A percentile compares a stretch with the other conserved stretches of the same genome.
phyloP scores from a whole-genome alignment of 1,140 invertebrate genomes.

The Bombus haemorrhoidalis region DNA sequence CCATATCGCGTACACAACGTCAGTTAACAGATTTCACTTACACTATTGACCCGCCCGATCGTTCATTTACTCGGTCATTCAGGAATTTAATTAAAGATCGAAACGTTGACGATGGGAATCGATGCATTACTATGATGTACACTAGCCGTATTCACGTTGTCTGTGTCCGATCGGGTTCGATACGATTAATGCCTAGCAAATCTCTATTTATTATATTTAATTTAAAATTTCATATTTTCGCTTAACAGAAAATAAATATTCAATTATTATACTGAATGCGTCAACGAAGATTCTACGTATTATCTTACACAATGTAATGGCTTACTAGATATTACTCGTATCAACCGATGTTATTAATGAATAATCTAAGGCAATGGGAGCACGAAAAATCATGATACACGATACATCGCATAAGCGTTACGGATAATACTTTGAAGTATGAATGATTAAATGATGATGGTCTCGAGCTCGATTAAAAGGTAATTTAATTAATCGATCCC shows the following conservation, averaged over 20 bases:
- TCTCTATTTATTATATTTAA: conserved; percentile 1
- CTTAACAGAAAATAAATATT: neutral
- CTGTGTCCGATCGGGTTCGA: neutral
- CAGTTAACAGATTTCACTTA: conserved; percentile 79
- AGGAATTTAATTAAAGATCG: conserved; percentile 70
- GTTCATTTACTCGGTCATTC: conserved; percentile 65
- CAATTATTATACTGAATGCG: neutral
- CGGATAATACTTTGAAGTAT: conserved; percentile 50
- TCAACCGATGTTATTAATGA: conserved; percentile 13
- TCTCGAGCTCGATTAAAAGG: conserved; percentile 25
- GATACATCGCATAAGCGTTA: conserved; percentile 36
- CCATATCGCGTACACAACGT: conserved; percentile 62
- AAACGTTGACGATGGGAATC: conserved; percentile 66
- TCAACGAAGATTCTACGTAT: neutral
- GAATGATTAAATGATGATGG: conserved; percentile 25
- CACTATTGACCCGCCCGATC: conserved; percentile 75
- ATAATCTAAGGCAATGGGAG: conserved; percentile 22
- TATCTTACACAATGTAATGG: conserved; percentile 13
- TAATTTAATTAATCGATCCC: neutral
- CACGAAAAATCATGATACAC: conserved; percentile 34
- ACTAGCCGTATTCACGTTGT: conserved; percentile 36
- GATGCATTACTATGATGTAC: conserved; percentile 54
- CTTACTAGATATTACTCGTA: conserved; percentile 30
- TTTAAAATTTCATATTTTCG: neutral
- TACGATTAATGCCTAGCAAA: conserved; percentile 43